phyloP scores from a whole-genome alignment of 2,888 invertebrate species.

The Muschampia plurimacula region DNA sequence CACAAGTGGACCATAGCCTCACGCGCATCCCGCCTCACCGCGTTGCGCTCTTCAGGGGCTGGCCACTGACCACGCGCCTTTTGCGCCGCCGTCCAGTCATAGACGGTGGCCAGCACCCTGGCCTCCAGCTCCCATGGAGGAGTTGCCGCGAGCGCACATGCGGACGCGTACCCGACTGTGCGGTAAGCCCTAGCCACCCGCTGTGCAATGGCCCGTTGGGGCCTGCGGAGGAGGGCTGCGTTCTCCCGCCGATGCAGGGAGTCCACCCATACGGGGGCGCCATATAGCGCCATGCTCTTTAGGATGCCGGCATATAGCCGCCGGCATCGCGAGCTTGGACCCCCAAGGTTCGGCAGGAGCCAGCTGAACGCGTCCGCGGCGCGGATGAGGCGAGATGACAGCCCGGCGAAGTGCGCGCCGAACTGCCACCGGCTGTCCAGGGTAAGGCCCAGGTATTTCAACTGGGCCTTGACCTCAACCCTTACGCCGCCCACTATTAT shows the following conservation, averaged over 20 bases:
- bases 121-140: not conserved
- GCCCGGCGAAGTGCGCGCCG: slow-evolving; percentile 4
- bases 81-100: too few relatives aligned
- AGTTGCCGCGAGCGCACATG: not conserved
- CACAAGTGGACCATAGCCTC: too few relatives aligned
- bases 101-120: too few relatives aligned
- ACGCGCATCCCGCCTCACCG: too few relatives aligned
- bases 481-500: not conserved
- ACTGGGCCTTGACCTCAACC: not conserved
- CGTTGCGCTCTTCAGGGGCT: too few relatives aligned
- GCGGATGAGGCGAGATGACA: slow-evolving; percentile 5
- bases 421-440: slow-evolving; percentile 37
- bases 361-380: slow-evolving; percentile 25
- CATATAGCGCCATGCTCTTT: slow-evolving; percentile 35
- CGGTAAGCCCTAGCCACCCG: not conserved
- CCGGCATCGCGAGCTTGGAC: not conserved
- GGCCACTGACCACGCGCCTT: too few relatives aligned
- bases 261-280: slow-evolving; percentile 27
- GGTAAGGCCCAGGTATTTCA: slow-evolving; percentile 22
- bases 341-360: slow-evolving; percentile 41
- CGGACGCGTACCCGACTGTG: not conserved
- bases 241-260: slow-evolving; percentile 2
- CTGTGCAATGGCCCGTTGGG: slow-evolving; percentile 18
- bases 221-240: slow-evolving; percentile 3
- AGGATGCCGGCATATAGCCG: slow-evolving; percentile 31